Evolutionary conservation across 92 coral and sea anemone species (phyloP), one percentile per base, ranked within the genome.

Genomic region (Zoanthus sociatus): DNA sequence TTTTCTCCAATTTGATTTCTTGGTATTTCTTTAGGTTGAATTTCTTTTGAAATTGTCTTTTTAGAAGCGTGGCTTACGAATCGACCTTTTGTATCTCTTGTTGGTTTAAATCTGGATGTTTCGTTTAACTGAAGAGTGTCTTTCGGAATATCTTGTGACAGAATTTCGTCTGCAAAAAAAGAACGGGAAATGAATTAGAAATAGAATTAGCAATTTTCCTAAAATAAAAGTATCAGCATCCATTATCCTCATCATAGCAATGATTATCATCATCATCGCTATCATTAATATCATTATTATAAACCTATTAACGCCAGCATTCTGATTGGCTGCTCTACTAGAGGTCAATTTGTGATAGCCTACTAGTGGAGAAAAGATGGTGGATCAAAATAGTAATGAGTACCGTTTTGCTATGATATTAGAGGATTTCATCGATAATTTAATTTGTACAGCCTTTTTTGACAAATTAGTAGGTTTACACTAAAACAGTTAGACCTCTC

Each of bases 1-100:
- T 81, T 81, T 81, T 81, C 85, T 47, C 85, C 85, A 15, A 81
- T 46, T 44, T 81, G 85, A 73, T 17, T 66, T 15, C 60, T 31
- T 7, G 42, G 30, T 6, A 54, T 70, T 10, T 45, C 60, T 12
- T n/a, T 81, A 4, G 85, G 50, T 7, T 11, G 55, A n/a, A 32
- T 1, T 37, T 20, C 71, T 60, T 42, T 51, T 63, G 61, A 48
- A 54, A 20, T 20, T 8, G 74, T 81, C 60, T 81, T 68, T 13
- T 64, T 20, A 7, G 73, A 21, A 1, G 85, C 74, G 30, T 17
- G 21, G 13, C 85, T 45, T 1, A 81, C 63, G 9, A 81, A 81
- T 13, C 85, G 85, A 37, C 85, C 85, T 21, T 81, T 67, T 45
- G 42, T 30, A 20, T 81, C 85, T 44, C 85, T 47, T 7, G 60